Base-by-base conservation (phyloP, 2,888 invertebrate genomes). In the Drosophila bunnanda region DNA sequence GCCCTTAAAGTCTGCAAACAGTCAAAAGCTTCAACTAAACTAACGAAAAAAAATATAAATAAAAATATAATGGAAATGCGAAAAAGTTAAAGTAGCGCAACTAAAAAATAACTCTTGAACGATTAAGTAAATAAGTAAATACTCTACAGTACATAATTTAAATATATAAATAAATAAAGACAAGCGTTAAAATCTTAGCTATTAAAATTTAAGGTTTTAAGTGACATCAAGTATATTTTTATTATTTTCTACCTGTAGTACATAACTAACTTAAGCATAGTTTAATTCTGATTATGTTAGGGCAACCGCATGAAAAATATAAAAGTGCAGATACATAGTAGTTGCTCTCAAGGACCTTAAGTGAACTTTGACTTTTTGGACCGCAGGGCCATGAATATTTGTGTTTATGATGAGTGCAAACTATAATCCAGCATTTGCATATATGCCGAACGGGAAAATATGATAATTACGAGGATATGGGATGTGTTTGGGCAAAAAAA, bases 1-100 rank as follows among this genome's bases (percentile, higher is more conserved):
- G 53, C 56, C 62, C 66, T 62, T 69, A 62, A 82, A 78, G 58
- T 61, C 48, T 8, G 43, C 17, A 20, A 43, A 25, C 52, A 39
- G 65, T 68, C 67, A 55, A 76, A 70, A 73, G 25, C 28, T 79
- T 64, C 25, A 53, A 50, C 25, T n/a, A 34, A 50, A 34, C 50
- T 34, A 50, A 50, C 20, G n/a, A 28, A 20, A 38, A 48, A 17
- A 43, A 25, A 25, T 25, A 25, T 25, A 25, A 25, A 25, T 25
- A 25, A 25, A 69, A 38, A 22, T 10, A 52, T 10, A 56, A 53
- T 39, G 43, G 38, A 65, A 74, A 61, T 28, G 44, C 34, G 38
- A 28, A 50, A 65, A 73, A 59, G 53, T 53, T 53, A 60, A 72
- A 71, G 28, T 56, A 41, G 44, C 36, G 54, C 72, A 61, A 43